Evolutionary conservation across 2,888 invertebrate genomes (phyloP), one percentile per base, ranked within the genome.

Genomic region (Nematopogon swammerdamellus): DNA sequence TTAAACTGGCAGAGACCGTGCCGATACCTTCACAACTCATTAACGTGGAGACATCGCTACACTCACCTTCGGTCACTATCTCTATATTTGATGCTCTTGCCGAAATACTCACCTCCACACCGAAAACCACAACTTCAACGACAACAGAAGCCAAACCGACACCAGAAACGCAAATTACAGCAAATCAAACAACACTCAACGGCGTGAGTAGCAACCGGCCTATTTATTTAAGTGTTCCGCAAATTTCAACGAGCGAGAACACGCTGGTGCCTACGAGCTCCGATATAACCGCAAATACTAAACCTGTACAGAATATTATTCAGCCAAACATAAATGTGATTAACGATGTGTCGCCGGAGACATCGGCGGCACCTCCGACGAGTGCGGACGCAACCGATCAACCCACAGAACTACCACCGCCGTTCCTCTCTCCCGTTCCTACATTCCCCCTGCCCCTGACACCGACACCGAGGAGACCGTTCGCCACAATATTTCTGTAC

Each of bases 71-170:
- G 59, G 81, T 81, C 59, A 83, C 82, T 57, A 73, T 83, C 59
- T 83, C 82, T 53, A 83, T 83, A 58, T 83, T 80, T 59, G 82
- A 82, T 68, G 82, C 82, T 64, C 63, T 83, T 65, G 80, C 82
- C 63, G 82, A 82, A 56, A 80, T 83, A 61, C 73, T 83, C 57
- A 80, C 79, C 56, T 80, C 80, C 47, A 79, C 80, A 66, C 75
- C 77, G 55, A 73, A 67, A 72, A 63, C 71, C 59, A 68, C 70
- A 63, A 63, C 75, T 55, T 69, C 77, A 53, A 60, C 74, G 58
- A 72, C 71, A 56, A 76, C 75, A 56, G 72, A 73, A 68, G 68
- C 68, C 64, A 61, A 61, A 55, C 66, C 67, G 64, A 69, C 64
- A 61, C 63, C 63, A 68, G 66, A 62, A 59, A 60, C 59, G 62